Evolutionary conservation across 2,113 vertebrate species (phyloP).

Genomic region (Lepisosteus osseus): DNA sequence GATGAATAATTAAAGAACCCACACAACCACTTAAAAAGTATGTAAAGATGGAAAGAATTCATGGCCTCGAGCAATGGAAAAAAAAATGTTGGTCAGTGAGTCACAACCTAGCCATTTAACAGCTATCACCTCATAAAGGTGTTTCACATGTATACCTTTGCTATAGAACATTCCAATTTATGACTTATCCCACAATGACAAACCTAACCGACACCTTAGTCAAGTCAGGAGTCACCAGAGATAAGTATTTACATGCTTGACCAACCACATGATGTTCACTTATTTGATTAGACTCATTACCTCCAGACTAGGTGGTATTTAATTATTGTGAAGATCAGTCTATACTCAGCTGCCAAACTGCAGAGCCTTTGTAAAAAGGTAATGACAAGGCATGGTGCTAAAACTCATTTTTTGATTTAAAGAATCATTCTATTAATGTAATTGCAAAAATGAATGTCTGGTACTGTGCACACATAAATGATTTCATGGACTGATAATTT

Average conservation of each 20-base stretch:
- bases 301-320: background rate
- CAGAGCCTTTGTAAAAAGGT: background rate
- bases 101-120: no score
- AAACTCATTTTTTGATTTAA: background rate
- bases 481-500: constrained; percentile 10
- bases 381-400: background rate
- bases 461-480: background rate
- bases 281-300: background rate
- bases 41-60: no score
- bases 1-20: constrained; percentile 25
- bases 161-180: no score
- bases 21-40: no score
- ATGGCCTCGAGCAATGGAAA: no score
- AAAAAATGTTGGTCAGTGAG: no score
- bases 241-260: constrained; percentile 10
- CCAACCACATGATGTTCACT: background rate
- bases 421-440: background rate
- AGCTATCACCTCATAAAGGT: no score
- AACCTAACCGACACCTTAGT: background rate
- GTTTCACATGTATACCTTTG: no score
- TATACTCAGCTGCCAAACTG: background rate
- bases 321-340: background rate
- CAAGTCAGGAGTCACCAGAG: background rate
- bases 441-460: constrained; percentile 15
- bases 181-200: background rate